Evolutionary conservation across 2,113 vertebrate species (phyloP), one percentile per base, ranked within the genome.

Genomic region (Laterallus jamaicensis): DNA sequence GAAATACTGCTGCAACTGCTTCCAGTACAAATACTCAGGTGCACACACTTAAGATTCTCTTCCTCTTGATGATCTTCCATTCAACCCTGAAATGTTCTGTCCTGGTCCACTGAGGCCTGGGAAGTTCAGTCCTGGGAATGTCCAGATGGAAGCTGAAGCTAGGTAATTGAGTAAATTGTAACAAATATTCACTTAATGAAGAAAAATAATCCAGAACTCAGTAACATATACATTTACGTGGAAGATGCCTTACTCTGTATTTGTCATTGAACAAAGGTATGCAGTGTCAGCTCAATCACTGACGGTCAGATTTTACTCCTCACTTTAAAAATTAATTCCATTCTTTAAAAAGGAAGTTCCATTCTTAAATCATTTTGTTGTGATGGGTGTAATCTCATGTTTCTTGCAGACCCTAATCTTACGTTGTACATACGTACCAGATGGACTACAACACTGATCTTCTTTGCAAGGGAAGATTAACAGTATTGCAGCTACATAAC

Each of bases 401-500:
- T 91, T 88, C 84, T 82, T 68, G 55, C 5, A 6, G 55, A 67
- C 29, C 59, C 10, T 35, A 55, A 63, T 77, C 59, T 88, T 50
- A 67, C 8, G 0, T 59, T 70, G 29, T 39, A 56, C 90, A 67
- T 84, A 16, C 55, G 39, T 74, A 80, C 75, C 92, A 96, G 90
- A 90, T 94, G 92, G 59, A 82, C 58, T 82, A 10, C 54, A 88
- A 58, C 59, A 42, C 71, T 0, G 1, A 49, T 74, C 82, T 88
- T 85, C 95, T 93, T 83, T 6, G 3, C 82, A 52, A 88, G 55
- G 70, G 82, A 81, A 82, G 88, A 92, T 94, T 81, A 90, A 42
- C 12, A 44, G 88, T 35, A 49, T 88, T 92, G 94, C 83, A 93
- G 84, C 91, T 69, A 79, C 60, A 95, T 82, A 93, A 82, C 74